Evolutionary conservation across 2,113 vertebrate species (phyloP).

Genomic region (Lota lota): DNA sequence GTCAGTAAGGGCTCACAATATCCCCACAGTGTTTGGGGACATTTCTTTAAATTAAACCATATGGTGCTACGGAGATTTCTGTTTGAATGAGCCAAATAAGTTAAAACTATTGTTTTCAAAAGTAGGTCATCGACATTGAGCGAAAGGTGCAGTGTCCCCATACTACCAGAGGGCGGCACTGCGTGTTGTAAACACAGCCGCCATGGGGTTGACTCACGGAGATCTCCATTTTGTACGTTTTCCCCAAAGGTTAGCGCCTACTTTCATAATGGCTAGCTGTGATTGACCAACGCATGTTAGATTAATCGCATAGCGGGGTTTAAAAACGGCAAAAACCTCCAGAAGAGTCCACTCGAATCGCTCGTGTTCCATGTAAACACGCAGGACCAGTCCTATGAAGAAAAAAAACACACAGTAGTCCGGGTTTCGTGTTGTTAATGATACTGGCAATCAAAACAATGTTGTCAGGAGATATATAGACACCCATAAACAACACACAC

Average conservation of each 20-base stretch:
- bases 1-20: not conserved
- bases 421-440: conserved; percentile 43
- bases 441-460: conserved; percentile 70
- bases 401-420: conserved; percentile 29
- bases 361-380: conserved; percentile 5
- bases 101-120: not conserved
- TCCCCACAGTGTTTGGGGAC: not conserved
- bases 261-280: conserved; percentile 58
- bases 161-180: conserved; percentile 51
- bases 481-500: conserved; percentile 43
- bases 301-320: not conserved
- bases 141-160: conserved; percentile 19
- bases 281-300: conserved; percentile 18
- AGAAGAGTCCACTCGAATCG: not conserved
- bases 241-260: conserved; percentile 72
- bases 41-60: not conserved
- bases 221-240: conserved; percentile 83
- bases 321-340: not conserved
- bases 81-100: not conserved
- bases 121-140: not conserved
- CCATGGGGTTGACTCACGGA: conserved; percentile 34
- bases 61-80: not conserved
- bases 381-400: conserved; percentile 16
- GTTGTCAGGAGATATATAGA: conserved; percentile 68
- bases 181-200: conserved; percentile 44